phyloP scores from a whole-genome alignment of 1,140 invertebrate species.

The Chelonus insularis region DNA sequence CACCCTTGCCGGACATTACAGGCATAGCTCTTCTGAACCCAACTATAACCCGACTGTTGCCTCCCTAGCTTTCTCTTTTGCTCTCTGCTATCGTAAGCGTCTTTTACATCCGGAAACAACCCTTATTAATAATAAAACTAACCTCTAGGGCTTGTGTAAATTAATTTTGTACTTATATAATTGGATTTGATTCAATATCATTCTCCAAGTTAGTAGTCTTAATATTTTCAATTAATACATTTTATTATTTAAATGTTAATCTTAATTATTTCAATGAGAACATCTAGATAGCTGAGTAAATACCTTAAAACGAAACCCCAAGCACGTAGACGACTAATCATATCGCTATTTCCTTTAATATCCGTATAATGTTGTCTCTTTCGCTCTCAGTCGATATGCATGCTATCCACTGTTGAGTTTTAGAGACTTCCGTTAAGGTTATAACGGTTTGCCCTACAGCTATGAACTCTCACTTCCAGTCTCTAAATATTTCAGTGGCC shows the following conservation, averaged over 20 bases:
- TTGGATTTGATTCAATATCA: conserved; percentile 6
- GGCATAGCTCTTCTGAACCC: conserved; percentile 55
- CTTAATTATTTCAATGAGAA: too few relatives aligned
- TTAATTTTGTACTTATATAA: conserved; percentile 47
- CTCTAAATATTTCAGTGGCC: conserved; percentile 50
- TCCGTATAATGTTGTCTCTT: conserved; percentile 51
- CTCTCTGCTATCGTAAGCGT: conserved; percentile 22
- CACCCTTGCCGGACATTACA: conserved; percentile 57
- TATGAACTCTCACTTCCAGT: conserved; percentile 43
- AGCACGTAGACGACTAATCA: conserved; percentile 61
- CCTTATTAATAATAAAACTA: conserved; percentile 60
- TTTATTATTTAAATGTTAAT: too few relatives aligned
- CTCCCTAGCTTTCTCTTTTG: conserved; percentile 17
- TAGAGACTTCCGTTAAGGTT: conserved; percentile 54
- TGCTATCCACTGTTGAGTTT: conserved; percentile 44
- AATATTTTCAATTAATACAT: too few relatives aligned
- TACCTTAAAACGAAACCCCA: conserved; percentile 50
- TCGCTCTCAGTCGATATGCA: conserved; percentile 22
- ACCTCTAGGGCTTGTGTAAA: conserved; percentile 45
- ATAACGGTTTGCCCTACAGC: conserved; percentile 31
- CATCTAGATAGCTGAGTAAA: conserved; percentile 13
- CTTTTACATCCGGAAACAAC: conserved; percentile 48
- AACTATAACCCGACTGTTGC: conserved; percentile 32
- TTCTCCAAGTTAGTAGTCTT: too few relatives aligned
- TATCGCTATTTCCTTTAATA: conserved; percentile 63